phyloP scores from a whole-genome alignment of 2,113 vertebrate genomes.

The Pygoscelis adeliae region DNA sequence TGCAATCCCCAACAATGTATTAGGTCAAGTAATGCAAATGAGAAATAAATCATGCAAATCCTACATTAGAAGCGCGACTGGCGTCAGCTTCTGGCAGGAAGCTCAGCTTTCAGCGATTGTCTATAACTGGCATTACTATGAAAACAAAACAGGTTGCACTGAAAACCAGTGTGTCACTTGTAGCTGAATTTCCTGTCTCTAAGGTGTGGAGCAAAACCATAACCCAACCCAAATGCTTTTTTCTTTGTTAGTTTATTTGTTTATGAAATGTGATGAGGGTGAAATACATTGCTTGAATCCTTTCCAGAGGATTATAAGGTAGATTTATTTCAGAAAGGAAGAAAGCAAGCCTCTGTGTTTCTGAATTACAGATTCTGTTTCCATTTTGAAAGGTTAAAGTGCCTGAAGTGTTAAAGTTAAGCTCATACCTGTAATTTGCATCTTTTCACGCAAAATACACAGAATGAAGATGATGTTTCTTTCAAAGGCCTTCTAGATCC shows the following conservation, averaged over 20 bases:
- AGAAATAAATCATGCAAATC: background rate
- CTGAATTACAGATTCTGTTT: background rate
- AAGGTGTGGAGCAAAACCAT: background rate
- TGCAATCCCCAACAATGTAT: background rate
- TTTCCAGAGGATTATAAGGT: background rate
- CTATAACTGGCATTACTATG: background rate
- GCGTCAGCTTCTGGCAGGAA: background rate
- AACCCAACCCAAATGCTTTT: background rate
- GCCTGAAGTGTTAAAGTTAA: background rate
- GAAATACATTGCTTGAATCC: background rate
- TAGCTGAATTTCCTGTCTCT: background rate
- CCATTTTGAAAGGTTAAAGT: background rate
- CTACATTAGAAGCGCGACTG: background rate
- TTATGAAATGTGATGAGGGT: background rate
- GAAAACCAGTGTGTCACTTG: background rate
- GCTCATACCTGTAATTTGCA: background rate
- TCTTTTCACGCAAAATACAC: background rate
- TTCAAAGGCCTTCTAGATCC: background rate
- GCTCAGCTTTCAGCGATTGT: background rate
- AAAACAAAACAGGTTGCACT: background rate
- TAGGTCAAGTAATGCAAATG: background rate
- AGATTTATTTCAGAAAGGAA: background rate
- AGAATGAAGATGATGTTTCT: background rate
- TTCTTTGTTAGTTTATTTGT: background rate
- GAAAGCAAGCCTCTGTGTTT: background rate